Evolutionary conservation across 1,140 invertebrate genomes (phyloP).

Genomic region (Diplogasteroides magnus): DNA sequence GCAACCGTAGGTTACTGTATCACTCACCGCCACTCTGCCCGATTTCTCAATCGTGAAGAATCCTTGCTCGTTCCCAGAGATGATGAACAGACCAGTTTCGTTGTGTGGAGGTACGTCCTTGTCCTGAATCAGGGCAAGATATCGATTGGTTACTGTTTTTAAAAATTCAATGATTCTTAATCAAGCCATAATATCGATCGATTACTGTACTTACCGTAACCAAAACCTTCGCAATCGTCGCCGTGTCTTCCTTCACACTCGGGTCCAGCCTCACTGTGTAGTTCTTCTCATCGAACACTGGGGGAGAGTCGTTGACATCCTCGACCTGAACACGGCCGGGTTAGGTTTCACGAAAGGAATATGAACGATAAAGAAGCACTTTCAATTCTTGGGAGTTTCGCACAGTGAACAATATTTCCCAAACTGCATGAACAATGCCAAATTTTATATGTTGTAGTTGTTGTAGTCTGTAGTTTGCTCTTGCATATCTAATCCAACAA

Average conservation of each 20-base stretch:
- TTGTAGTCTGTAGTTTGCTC: too few relatives aligned
- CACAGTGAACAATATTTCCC: too few relatives aligned
- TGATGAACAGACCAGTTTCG: constrained; percentile 23
- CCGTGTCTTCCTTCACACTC: not conserved
- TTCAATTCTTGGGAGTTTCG: too few relatives aligned
- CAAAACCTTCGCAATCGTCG: not conserved
- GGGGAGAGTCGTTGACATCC: constrained; percentile 74
- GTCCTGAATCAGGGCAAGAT: too few relatives aligned
- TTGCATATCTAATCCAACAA: too few relatives aligned
- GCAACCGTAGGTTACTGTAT: too few relatives aligned
- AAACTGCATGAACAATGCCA: too few relatives aligned
- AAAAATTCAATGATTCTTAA: not conserved
- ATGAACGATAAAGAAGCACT: too few relatives aligned
- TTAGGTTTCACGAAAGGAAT: too few relatives aligned
- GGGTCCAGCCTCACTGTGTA: constrained; percentile 30
- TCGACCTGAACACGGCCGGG: too few relatives aligned
- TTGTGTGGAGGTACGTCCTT: constrained; percentile 29
- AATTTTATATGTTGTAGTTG: too few relatives aligned
- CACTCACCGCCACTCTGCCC: not conserved
- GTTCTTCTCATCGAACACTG: constrained; percentile 34
- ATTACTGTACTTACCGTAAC: not conserved
- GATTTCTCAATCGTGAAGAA: constrained; percentile 21
- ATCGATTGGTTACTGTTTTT: too few relatives aligned
- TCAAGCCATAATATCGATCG: not conserved
- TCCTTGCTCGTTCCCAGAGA: constrained; percentile 25